Conservation (phyloP, 2,888 invertebrate genomes). For the Caenorhabditis angaria region DNA sequence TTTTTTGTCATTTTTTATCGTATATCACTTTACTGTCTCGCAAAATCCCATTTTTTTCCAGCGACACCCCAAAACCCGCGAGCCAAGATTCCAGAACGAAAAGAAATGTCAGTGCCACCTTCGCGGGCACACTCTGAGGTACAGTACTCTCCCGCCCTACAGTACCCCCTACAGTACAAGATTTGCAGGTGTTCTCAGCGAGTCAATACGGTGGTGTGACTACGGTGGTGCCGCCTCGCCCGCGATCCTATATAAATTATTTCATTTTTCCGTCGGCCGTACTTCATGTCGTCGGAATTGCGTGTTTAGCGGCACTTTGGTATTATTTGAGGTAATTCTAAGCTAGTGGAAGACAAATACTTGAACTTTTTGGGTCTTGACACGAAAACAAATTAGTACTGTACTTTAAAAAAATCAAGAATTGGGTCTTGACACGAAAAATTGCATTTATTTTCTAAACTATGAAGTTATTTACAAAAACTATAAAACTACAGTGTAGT, state of each 20-base stretch:
- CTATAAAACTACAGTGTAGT: background rate
- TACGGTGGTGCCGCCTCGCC: slow-evolving; percentile 42
- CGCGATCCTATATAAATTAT: slow-evolving; percentile 66
- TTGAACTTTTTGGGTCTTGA: too few relatives aligned
- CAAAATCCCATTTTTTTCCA: slow-evolving; percentile 6
- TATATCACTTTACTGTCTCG: too few relatives aligned
- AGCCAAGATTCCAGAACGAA: slow-evolving; percentile 40
- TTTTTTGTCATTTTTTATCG: too few relatives aligned
- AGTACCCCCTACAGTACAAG: background rate
- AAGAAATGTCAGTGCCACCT: slow-evolving; percentile 68
- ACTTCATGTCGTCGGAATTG: slow-evolving; percentile 73
- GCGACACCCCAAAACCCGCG: slow-evolving; percentile 16
- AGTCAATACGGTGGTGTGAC: slow-evolving; percentile 69
- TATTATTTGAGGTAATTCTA: slow-evolving; percentile 75
- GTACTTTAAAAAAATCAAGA: too few relatives aligned
- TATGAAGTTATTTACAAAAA: background rate
- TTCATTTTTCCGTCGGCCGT: slow-evolving; percentile 73
- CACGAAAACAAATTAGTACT: too few relatives aligned
- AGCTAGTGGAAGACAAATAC: too few relatives aligned
- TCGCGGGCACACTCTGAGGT: slow-evolving; percentile 71
- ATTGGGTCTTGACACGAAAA: slow-evolving; percentile 3
- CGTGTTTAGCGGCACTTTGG: slow-evolving; percentile 73
- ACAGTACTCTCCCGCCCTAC: background rate
- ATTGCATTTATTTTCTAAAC: background rate
- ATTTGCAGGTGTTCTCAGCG: slow-evolving; percentile 66